A percentile compares a stretch with the other conserved stretches of the same genome.
Evolutionary conservation across 1,140 invertebrate genomes (phyloP).

Genomic region (Caenorhabditis briggsae): DNA sequence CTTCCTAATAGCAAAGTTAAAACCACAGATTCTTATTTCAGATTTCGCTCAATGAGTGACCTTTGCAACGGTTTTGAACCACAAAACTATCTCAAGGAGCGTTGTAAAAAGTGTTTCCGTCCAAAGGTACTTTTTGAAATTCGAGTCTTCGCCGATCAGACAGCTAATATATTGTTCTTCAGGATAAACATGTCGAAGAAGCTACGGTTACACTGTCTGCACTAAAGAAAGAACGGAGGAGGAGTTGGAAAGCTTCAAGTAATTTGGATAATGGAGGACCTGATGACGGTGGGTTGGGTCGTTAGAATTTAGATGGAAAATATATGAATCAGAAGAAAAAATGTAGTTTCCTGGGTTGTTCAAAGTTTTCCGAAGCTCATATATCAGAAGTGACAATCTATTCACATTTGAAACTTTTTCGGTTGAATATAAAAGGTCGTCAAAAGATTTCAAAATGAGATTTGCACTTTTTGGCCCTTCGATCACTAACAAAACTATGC

Average conservation of each 20-base stretch:
- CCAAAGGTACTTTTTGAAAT: slow-evolving; percentile 65
- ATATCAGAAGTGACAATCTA: no score
- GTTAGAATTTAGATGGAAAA: background rate
- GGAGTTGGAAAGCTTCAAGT: slow-evolving; percentile 47
- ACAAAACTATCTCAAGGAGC: slow-evolving; percentile 75
- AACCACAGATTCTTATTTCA: background rate
- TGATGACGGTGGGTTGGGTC: slow-evolving; percentile 51
- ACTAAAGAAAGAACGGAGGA: slow-evolving; percentile 58
- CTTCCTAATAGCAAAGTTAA: background rate
- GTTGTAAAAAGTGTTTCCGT: slow-evolving; percentile 75
- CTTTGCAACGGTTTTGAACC: slow-evolving; percentile 75
- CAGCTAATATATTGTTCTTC: background rate
- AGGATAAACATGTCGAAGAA: slow-evolving; percentile 50
- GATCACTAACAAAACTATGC: no score
- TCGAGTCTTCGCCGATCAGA: background rate
- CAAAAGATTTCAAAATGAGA: no score
- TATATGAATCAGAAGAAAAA: background rate
- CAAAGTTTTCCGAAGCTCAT: no score
- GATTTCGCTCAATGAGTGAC: slow-evolving; percentile 64
- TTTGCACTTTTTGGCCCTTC: no score
- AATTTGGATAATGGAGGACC: slow-evolving; percentile 55
- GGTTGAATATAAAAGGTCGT: no score
- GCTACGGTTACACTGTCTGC: slow-evolving; percentile 32
- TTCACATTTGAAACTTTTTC: no score
- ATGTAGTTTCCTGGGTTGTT: no score